Base-by-base conservation (phyloP, 2,113 vertebrate species). In the Protomyctophum bolini region DNA sequence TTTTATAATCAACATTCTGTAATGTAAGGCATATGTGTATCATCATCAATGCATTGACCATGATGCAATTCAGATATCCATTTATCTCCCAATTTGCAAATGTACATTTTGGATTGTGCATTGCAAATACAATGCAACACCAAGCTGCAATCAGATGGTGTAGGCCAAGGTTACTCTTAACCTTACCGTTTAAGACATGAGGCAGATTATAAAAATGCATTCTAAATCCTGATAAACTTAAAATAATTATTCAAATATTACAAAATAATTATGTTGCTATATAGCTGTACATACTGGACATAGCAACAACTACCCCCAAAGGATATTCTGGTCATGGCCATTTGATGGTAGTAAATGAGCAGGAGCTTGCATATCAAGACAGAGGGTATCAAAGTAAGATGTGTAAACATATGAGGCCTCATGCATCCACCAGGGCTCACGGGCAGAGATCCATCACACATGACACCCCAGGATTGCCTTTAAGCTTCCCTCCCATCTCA, bases 391-490 rank as follows among this genome's bases (percentile, higher is more conserved):
- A 82, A 75, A 84, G 72, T 71, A 57, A 28, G 70, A 82, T 70
- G 84, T 79, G 83, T 82, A 85, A 87, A 85, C 82, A 74, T 77
- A 80, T 59, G 61, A 79, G 81, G 76, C 76, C 81, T 82, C 73
- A 82, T 73, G 51, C 78, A 70, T 77, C 58, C 75, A 86, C 72
- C 74, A 83, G 86, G 83, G 70, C 78, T 72, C 21, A 1, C 64
- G 59, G 68, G 49, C 75, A 80, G 78, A 72, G 66, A 91, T 89
- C 78, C 63, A 88, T 92, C 87, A 88, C 71, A 58, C 33, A 87
- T 87, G 88, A 91, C 86, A 88, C 74, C 55, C 50, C 10, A n/a
- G 89, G 84, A 89, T 93, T 90, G 80, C 89, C 87, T 85, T 71
- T 90, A 91, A 93, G 87, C 91, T 91, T 86, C 78, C 63, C 81